phyloP scores from a whole-genome alignment of 2,888 invertebrate species.

The Trileptium ribeirensis region DNA sequence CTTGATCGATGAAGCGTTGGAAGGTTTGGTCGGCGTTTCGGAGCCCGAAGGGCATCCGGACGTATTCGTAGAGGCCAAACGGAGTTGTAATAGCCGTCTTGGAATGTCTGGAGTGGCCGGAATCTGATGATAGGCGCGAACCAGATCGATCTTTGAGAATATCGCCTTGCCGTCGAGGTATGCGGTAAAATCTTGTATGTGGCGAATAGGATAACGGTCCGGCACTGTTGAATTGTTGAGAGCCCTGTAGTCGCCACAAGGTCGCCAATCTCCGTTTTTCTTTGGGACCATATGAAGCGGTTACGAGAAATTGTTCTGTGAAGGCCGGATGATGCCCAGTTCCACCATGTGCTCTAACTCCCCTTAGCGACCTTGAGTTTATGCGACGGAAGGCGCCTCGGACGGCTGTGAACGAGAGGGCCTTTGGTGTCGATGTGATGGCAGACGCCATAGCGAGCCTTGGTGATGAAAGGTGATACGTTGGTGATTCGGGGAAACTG shows the following conservation, averaged over 20 bases:
- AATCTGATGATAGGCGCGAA: background rate
- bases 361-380: too few relatives aligned
- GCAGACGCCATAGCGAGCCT: too few relatives aligned
- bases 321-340: too few relatives aligned
- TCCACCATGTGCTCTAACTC: too few relatives aligned
- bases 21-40: background rate
- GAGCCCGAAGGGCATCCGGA: background rate
- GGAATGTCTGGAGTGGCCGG: background rate
- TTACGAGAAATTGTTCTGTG: too few relatives aligned
- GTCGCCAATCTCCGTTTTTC: constrained; percentile 16
- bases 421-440: too few relatives aligned
- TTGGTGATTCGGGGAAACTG: too few relatives aligned
- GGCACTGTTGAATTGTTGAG: background rate
- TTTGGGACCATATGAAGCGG: too few relatives aligned
- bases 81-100: constrained; percentile 8
- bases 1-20: constrained; percentile 4
- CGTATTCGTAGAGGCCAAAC: background rate
- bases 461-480: too few relatives aligned
- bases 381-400: too few relatives aligned
- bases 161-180: background rate
- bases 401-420: too few relatives aligned
- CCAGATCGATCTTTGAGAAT: background rate
- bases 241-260: background rate
- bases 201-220: background rate
- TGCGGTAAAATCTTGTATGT: background rate